Base-by-base conservation (phyloP, 2,113 vertebrate species). In the Ondatra zibethicus region DNA sequence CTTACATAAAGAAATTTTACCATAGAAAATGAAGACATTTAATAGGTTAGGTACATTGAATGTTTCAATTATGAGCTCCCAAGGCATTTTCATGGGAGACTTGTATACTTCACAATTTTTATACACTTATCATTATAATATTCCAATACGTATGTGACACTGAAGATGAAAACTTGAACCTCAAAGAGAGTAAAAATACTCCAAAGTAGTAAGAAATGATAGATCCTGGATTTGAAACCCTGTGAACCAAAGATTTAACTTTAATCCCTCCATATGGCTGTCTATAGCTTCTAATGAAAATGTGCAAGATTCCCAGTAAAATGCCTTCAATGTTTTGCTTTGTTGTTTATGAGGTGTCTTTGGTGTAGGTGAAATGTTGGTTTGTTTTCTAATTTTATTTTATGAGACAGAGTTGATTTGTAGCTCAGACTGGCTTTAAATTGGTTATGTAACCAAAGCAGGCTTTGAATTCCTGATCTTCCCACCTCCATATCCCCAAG, bases 1-100 rank as follows among this genome's bases (percentile, higher is more conserved):
- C 31, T 89, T 90, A 88, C 21, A 5, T 70, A 89, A 93, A 93
- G 42, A 92, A 90, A 33, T 55, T 70, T 90, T 89, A 39, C 86
- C 42, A 70, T 77, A 77, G 75, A 68, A 85, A 92, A 88, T 89
- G 77, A 94, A 29, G 70, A 88, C n/a, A 81, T 82, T 73, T 87
- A 63, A 33, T 33, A 88, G 75, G 75, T 93, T 36, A 95, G 88
- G 80, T 50, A 87, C 39, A 91, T 3, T 12, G 50, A 89, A 88
- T 19, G 45, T 84, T 94, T 58, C 88, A 92, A 88, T 52, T 68
- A 68, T 31, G 27, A 25, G 7, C 39, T 77, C 31, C 89, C 75
- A 95, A 87, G 61, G 14, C 52, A 10, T 5, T 90, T 45, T 31
- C 10, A 10, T 17, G 29, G 21, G 0, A 72, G 31, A 16, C 16